Conservation (phyloP, 2,113 vertebrate species). For the Cebidichthys violaceus region DNA sequence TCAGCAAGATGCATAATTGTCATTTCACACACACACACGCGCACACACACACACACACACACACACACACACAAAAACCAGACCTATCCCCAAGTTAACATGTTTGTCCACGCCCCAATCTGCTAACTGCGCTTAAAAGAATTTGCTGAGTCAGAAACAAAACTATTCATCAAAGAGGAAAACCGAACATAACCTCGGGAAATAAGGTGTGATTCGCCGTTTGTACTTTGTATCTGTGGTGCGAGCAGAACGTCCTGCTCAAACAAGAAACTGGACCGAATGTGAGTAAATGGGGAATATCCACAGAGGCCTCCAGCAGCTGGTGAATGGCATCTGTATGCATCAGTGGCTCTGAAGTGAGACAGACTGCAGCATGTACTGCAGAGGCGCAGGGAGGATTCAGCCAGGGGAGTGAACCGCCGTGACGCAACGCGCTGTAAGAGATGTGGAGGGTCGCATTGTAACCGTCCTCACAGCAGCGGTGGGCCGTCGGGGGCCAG, state of each 20-base stretch:
- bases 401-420: constrained; percentile 28
- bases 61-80: constrained; percentile 26
- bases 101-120: constrained; percentile 45
- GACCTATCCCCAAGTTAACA: constrained; percentile 27
- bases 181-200: background rate
- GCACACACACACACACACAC: constrained; percentile 23
- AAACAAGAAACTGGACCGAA: constrained; percentile 44
- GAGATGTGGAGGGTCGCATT: constrained; percentile 25
- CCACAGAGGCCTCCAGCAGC: constrained; percentile 53
- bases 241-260: constrained; percentile 23
- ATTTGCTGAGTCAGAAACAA: constrained; percentile 51
- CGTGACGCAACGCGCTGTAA: constrained; percentile 79
- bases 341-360: constrained; percentile 64
- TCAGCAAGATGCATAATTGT: constrained; percentile 16
- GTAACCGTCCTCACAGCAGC: no score
- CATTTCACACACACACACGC: constrained; percentile 23
- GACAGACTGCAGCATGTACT: constrained; percentile 69
- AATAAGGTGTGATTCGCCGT: constrained; percentile 8
- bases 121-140: constrained; percentile 33
- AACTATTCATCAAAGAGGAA: constrained; percentile 30
- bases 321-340: constrained; percentile 71
- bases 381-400: constrained; percentile 63
- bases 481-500: no score
- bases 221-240: constrained; percentile 14
- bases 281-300: constrained; percentile 53